Base-by-base conservation (phyloP, 1,140 invertebrate species). In the Drosophila teissieri region DNA sequence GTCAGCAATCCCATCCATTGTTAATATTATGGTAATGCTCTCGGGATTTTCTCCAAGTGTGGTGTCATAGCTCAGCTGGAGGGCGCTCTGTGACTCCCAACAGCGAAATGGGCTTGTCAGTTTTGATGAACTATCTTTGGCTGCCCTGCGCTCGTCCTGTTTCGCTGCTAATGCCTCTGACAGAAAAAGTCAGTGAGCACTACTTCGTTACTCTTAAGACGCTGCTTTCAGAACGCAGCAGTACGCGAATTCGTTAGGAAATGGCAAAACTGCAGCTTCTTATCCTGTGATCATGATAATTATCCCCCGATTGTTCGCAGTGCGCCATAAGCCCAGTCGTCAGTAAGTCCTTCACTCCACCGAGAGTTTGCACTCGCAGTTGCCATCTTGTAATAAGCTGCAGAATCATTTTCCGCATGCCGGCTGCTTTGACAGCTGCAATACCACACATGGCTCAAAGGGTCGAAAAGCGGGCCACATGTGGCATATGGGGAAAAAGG, bases 81-180 rank as follows among this genome's bases (percentile, higher is more conserved):
- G 65, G 19, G 61, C 60, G 40, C 39, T 34, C 40, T 57, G 55
- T 36, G 44, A 34, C 76, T 73, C 40, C 61, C 80, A 70, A 57
- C 57, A 68, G 58, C 75, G 64, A 72, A 86, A 84, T 84, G 81
- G 83, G 83, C 75, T 86, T 88, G 83, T 88, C 83, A 88, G 79
- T 88, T 83, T 89, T 88, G 83, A 88, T 88, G 80, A 89, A 88
- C 83, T 89, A 89, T 86, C 74, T 73, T 67, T 78, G 80, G 61
- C 65, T 74, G 74, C 53, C 52, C 36, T 53, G 49, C 48, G 49
- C 48, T 49, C 24, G 46, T 49, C 55, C 54, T 68, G 64, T 76
- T 76, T 64, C 73, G 55, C 64, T 63, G 63, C 73, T 85, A 88
- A 82, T 88, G 78, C 84, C 60, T 42, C 54, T 60, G 3, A 3